Conservation (phyloP, 2,797 vertebrate genomes). For the Catostomus latipinnis region DNA sequence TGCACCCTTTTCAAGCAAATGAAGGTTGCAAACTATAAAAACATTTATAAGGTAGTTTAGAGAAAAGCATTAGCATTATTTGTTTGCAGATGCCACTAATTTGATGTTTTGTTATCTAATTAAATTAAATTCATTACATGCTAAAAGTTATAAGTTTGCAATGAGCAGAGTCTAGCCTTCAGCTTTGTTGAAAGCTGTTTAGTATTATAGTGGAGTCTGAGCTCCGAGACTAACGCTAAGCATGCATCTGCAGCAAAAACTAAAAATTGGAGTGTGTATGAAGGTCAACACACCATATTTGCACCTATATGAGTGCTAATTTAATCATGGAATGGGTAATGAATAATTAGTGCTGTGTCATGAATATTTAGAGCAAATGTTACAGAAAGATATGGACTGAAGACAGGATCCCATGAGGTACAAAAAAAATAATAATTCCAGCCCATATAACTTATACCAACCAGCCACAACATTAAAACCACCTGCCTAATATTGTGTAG, state of each 20-base stretch:
- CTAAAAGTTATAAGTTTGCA: not conserved
- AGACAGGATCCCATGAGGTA: not conserved
- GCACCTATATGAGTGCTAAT: slow-evolving; percentile 13
- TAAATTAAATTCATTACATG: too few relatives aligned
- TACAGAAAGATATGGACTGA: not conserved
- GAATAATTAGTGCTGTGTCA: slow-evolving; percentile 38
- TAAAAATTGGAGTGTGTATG: slow-evolving; percentile 23
- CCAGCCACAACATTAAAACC: too few relatives aligned
- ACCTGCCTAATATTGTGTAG: too few relatives aligned
- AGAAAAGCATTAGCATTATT: too few relatives aligned
- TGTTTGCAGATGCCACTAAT: too few relatives aligned
- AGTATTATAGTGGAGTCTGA: slow-evolving; percentile 1
- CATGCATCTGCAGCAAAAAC: slow-evolving; percentile 22
- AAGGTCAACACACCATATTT: slow-evolving; percentile 37
- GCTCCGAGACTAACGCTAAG: not conserved
- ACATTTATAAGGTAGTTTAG: too few relatives aligned
- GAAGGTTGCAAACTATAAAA: too few relatives aligned
- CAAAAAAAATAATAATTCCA: not conserved
- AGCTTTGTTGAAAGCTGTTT: not conserved
- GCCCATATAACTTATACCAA: too few relatives aligned
- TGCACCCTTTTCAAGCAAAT: too few relatives aligned
- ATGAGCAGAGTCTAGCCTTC: not conserved
- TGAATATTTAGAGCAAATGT: slow-evolving; percentile 36
- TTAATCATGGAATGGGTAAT: slow-evolving; percentile 38
- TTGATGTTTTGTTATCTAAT: too few relatives aligned